Evolutionary conservation across 2,888 invertebrate genomes (phyloP).

Genomic region (Calameuta filiformis): DNA sequence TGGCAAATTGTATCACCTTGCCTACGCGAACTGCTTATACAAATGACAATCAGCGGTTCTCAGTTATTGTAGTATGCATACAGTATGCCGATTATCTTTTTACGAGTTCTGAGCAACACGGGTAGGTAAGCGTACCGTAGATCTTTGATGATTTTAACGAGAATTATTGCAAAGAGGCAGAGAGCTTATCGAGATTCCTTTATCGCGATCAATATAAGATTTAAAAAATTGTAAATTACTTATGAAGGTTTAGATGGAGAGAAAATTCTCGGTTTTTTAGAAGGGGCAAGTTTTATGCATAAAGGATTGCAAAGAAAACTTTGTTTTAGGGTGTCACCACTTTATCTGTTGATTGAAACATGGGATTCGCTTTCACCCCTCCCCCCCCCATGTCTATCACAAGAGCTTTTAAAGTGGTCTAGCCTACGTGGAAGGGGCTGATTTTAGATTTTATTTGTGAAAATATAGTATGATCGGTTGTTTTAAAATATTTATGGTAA

Average conservation of each 20-base stretch:
- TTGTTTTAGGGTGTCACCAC: background rate
- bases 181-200: background rate
- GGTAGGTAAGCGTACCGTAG: background rate
- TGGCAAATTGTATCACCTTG: constrained; percentile 31
- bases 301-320: background rate
- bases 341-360: background rate
- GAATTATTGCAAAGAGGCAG: background rate
- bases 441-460: background rate
- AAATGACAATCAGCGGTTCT: background rate
- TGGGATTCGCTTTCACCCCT: background rate
- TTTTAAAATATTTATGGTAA: background rate
- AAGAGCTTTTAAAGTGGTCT: background rate
- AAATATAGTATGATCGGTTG: background rate
- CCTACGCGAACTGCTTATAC: background rate
- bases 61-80: background rate
- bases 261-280: no score
- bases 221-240: background rate
- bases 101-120: background rate
- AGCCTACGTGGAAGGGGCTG: background rate
- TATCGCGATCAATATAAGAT: background rate
- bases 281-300: no score
- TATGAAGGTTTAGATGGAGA: no score
- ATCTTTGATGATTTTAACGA: background rate
- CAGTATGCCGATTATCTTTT: background rate
- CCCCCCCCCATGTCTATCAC: background rate